These are phyloP conservation scores for Clytia hemisphaerica DNA, from an alignment of 30 jellyfish, hydroid and myxozoan species.

Conservation along the genomic window DNA sequence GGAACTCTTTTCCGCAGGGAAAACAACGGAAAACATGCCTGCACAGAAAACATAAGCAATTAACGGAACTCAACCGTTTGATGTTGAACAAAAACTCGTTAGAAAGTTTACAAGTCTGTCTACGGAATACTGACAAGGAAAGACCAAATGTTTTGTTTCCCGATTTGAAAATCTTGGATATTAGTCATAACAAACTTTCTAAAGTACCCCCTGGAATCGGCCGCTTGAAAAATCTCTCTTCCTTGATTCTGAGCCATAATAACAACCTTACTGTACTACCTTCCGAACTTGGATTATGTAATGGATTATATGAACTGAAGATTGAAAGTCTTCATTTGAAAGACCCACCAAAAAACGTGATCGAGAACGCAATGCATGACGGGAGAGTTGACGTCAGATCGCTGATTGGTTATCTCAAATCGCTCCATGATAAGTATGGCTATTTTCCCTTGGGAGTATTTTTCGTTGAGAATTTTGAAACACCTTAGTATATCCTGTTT, in stretches of 20 bases:
- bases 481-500: too few species aligned
- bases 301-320: slow-evolving; percentile 53
- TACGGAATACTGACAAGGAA: slow-evolving; percentile 14
- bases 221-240: slow-evolving; percentile 34
- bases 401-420: slow-evolving; percentile 56
- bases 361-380: slow-evolving; percentile 34
- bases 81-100: slow-evolving; percentile 38
- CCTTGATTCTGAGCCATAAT: slow-evolving; percentile 36
- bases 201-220: slow-evolving; percentile 67
- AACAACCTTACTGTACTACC: slow-evolving; percentile 54
- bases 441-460: too few species aligned
- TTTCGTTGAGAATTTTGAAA: too few species aligned
- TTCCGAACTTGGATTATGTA: slow-evolving; percentile 72
- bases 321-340: slow-evolving; percentile 42
- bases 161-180: slow-evolving; percentile 40
- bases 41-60: slow-evolving; percentile 62
- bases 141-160: slow-evolving; percentile 29
- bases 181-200: slow-evolving; percentile 42
- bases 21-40: slow-evolving; percentile 34
- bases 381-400: slow-evolving; percentile 47
- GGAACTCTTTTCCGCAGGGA: neutral
- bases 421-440: slow-evolving; percentile 79
- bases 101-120: slow-evolving; percentile 23
- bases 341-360: slow-evolving; percentile 49
- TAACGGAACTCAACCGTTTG: slow-evolving; percentile 38